phyloP scores from a whole-genome alignment of 2,888 invertebrate genomes.

The Orchesellides sinensis region DNA sequence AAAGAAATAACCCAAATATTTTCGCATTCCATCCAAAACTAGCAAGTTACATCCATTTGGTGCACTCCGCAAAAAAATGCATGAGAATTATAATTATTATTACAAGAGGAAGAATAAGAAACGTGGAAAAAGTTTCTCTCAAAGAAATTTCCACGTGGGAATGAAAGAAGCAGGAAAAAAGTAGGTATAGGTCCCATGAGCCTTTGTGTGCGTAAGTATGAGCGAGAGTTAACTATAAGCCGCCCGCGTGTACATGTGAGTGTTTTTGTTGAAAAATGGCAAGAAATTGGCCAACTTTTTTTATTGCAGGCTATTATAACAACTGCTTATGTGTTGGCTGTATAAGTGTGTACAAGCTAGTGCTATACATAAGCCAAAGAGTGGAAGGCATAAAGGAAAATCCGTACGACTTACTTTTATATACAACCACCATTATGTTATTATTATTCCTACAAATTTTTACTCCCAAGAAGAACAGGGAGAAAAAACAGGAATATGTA shows the following conservation, averaged over 20 bases:
- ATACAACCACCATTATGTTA: conserved; percentile 1
- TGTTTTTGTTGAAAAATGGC: conserved; percentile 8
- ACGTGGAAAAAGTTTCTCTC: conserved; percentile 1
- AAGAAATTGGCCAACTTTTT: conserved; percentile 52
- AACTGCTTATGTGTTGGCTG: conserved; percentile 5
- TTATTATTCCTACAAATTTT: conserved; percentile 21
- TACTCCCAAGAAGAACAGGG: no score
- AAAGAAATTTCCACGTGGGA: neutral
- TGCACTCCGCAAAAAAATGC: conserved; percentile 20
- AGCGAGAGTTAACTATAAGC: no score
- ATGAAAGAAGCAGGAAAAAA: neutral
- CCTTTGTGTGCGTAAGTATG: neutral
- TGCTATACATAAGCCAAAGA: no score
- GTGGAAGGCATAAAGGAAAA: no score
- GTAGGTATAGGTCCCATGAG: no score
- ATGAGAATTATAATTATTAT: conserved; percentile 54
- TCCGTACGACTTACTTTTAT: no score
- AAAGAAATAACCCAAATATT: conserved; percentile 3
- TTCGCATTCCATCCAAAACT: conserved; percentile 11
- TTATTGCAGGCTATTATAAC: conserved; percentile 32
- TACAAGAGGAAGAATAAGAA: neutral
- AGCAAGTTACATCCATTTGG: neutral
- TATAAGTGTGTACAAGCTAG: neutral
- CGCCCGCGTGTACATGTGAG: neutral
- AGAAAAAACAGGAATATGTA: neutral